phyloP scores from a whole-genome alignment of 2,113 vertebrate genomes.

The Nycticorax nycticorax region DNA sequence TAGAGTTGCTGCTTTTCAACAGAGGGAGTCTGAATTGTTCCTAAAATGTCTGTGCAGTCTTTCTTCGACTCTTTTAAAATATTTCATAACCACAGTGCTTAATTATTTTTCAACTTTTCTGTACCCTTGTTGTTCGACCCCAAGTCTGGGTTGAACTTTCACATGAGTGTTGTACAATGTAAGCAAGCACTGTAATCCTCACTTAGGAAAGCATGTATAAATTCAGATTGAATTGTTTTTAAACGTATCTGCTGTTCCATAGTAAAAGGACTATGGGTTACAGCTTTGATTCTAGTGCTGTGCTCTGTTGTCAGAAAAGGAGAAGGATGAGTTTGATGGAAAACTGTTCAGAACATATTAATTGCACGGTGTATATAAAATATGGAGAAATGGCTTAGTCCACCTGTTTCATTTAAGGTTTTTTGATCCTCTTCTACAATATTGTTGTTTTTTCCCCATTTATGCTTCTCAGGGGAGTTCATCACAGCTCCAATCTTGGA shows the following conservation, averaged over 20 bases:
- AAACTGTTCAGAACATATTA: background rate
- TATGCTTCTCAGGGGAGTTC: constrained; percentile 67
- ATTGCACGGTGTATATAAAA: background rate
- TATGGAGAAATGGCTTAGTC: background rate
- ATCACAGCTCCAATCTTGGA: constrained; percentile 83
- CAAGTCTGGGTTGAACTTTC: background rate
- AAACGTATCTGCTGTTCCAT: background rate
- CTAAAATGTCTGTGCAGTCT: background rate
- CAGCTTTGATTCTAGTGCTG: background rate
- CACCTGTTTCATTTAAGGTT: background rate
- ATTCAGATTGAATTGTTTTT: constrained; percentile 6
- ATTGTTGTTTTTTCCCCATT: background rate
- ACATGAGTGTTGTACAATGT: background rate
- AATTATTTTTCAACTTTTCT: constrained; percentile 1
- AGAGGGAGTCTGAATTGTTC: background rate
- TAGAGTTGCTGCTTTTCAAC: background rate
- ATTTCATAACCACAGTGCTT: background rate
- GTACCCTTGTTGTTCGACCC: background rate
- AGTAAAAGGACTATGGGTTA: background rate
- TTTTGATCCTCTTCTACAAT: background rate
- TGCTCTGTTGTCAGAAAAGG: background rate
- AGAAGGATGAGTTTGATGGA: background rate
- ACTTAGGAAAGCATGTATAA: background rate
- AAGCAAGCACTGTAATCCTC: background rate
- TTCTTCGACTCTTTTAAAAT: background rate